A percentile compares a stretch with the other conserved stretches of the same genome.
phyloP scores from a whole-genome alignment of 2,797 vertebrate species.

The Gadopsis marmoratus region DNA sequence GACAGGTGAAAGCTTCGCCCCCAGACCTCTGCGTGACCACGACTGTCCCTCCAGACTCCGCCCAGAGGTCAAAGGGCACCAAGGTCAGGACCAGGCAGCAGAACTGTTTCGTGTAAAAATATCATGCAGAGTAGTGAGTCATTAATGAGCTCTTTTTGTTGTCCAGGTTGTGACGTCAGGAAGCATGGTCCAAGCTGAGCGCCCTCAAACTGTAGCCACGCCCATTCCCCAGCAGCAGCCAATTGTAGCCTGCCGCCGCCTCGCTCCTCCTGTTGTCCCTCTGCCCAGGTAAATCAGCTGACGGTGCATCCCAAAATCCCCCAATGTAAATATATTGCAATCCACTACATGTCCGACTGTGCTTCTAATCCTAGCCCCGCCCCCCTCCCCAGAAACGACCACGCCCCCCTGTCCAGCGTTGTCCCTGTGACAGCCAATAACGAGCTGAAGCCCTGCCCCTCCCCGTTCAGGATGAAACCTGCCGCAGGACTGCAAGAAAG shows the following conservation, averaged over 20 bases:
- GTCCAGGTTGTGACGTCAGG: constrained; percentile 78
- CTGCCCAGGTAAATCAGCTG: constrained; percentile 56
- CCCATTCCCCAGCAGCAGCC: constrained; percentile 68
- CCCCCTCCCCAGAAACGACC: constrained; percentile 29
- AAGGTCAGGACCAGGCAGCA: constrained; percentile 37
- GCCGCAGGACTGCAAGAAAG: constrained; percentile 95
- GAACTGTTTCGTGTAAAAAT: neutral
- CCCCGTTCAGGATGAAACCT: constrained; percentile 98
- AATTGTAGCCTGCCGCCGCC: constrained; percentile 62
- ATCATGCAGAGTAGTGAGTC: too few relatives aligned
- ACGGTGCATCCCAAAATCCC: neutral
- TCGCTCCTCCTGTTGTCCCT: constrained; percentile 50
- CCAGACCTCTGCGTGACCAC: constrained; percentile 88
- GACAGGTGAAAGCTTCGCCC: constrained; percentile 88
- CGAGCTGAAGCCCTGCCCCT: constrained; percentile 90
- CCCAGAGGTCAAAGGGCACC: constrained; percentile 77
- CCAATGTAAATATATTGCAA: neutral
- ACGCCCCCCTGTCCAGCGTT: neutral
- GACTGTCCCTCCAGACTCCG: constrained; percentile 77
- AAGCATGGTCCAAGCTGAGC: constrained; percentile 94
- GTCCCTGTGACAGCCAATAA: constrained; percentile 36
- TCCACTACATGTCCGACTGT: neutral
- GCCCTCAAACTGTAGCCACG: constrained; percentile 82
- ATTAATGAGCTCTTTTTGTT: neutral
- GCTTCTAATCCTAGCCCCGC: constrained; percentile 43